Evolutionary conservation across 2,797 vertebrate species (phyloP).

Genomic region (Spea hammondii): DNA sequence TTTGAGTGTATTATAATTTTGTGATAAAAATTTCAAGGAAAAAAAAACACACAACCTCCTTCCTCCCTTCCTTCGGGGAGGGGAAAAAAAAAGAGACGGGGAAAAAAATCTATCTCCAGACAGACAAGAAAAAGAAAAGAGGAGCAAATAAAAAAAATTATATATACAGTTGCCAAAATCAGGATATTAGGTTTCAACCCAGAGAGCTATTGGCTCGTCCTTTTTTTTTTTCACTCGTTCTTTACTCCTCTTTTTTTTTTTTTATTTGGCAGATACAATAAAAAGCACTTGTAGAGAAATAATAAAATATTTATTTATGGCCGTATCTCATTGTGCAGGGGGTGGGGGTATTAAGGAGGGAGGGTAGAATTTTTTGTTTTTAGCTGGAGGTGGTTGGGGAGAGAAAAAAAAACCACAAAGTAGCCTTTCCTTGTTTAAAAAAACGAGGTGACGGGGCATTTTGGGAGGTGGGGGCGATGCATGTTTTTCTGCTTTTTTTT

Average conservation of each 20-base stretch:
- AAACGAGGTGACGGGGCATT: constrained; percentile 63
- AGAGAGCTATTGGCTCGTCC: constrained; percentile 76
- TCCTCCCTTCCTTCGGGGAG: constrained; percentile 89
- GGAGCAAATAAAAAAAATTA: constrained; percentile 99
- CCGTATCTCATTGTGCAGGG: constrained; percentile 39
- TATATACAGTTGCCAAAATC: constrained; percentile 98
- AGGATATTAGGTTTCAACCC: constrained; percentile 99
- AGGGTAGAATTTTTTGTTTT: constrained; percentile 50
- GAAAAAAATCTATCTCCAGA: constrained; percentile 84
- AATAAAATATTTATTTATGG: constrained; percentile 63
- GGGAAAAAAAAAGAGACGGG: constrained; percentile 81
- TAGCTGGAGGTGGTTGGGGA: constrained; percentile 34
- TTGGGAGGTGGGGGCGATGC: constrained; percentile 52
- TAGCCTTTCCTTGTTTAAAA: constrained; percentile 47
- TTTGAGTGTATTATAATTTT: constrained; percentile 99
- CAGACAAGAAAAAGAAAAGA: constrained; percentile 82
- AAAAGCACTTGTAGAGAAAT: constrained; percentile 62
- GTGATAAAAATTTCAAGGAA: constrained; percentile 99
- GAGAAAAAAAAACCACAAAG: constrained; percentile 41
- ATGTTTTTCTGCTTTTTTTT: constrained; percentile 43
- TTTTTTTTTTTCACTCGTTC: constrained; percentile 69
- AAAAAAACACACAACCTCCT: constrained; percentile 90
- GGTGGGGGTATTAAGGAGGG: constrained; percentile 44
- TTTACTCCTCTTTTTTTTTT: constrained; percentile 52
- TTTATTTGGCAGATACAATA: constrained; percentile 20